Evolutionary conservation across 2,888 invertebrate genomes (phyloP), one percentile per base, ranked within the genome.

Genomic region (Cantharis rufa): DNA sequence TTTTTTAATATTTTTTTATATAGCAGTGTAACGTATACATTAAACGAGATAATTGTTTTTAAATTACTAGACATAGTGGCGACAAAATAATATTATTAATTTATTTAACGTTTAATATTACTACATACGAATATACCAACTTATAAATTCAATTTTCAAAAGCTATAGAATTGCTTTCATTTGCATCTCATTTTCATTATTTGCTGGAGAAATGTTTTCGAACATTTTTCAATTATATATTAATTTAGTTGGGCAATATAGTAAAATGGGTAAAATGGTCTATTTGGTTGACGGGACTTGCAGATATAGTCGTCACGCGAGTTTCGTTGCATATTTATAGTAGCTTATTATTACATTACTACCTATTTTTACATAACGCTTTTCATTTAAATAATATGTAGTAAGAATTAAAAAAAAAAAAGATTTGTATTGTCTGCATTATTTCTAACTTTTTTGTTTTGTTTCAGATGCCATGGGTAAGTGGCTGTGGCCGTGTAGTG

Each of bases 401-500:
- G 24, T 24, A 4, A 24, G 24, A 9, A 24, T 21, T 1, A 18
- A 3, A 4, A 21, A 75, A 75, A 71, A 71, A 70, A 48, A 62
- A 73, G 74, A 62, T 72, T 68, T 62, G 61, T 24, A 61, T 69
- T 62, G 27, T n/a, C 32, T 70, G 15, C 15, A 11, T n/a, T 61
- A 18, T 62, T 75, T 78, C 61, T 70, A 32, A 61, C 28, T 79
- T 75, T 88, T 86, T 87, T 87, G 86, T 87, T 90, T 91, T 93
- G 92, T 94, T 94, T 87, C 94, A 94, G 94, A 94, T 91, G 93
- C 93, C 89, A 93, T 94, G 92, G 94, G 94, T 94, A 92, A 94
- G 93, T 92, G 89, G 87, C 85, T 82, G 71, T 69, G 69, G 68
- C 72, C 69, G 69, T 69, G 28, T 73, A 71, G 24, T 21, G 64